Conservation (phyloP, 1,140 invertebrate species). For the Drosophila yakuba region DNA sequence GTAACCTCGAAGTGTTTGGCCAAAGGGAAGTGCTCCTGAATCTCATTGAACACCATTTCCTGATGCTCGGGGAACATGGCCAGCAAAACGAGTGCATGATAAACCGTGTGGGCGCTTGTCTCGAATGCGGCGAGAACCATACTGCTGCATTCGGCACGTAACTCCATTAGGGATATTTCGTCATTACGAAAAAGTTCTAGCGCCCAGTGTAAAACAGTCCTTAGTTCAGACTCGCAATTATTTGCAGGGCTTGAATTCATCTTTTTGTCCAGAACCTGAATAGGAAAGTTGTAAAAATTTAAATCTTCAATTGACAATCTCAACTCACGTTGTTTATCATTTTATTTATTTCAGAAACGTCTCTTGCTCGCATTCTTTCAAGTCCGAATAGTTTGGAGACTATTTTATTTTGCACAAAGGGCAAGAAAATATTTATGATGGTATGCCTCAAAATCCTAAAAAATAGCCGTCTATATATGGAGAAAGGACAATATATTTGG, state of each 20-base stretch:
- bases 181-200: slow-evolving; percentile 32
- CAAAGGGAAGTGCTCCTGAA: slow-evolving; percentile 86
- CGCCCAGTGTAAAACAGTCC: slow-evolving; percentile 28
- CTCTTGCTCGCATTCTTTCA: background rate
- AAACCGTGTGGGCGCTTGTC: slow-evolving; percentile 56
- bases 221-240: background rate
- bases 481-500: background rate
- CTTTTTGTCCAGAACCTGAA: slow-evolving; percentile 19
- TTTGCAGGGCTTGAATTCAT: background rate
- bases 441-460: background rate
- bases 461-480: background rate
- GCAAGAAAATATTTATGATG: background rate
- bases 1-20: slow-evolving; percentile 82
- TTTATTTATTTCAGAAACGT: background rate
- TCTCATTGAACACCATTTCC: slow-evolving; percentile 87
- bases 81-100: slow-evolving; percentile 45
- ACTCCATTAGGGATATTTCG: slow-evolving; percentile 34
- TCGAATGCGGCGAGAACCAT: slow-evolving; percentile 63
- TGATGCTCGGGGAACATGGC: slow-evolving; percentile 84
- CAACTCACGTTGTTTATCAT: background rate
- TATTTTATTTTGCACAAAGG: background rate
- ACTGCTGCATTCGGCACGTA: slow-evolving; percentile 46
- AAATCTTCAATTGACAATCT: background rate
- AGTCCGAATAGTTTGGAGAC: background rate
- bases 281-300: too few species aligned